Percentiles rank a stretch among this genome's conserved stretches.
phyloP scores from a whole-genome alignment of 2,888 invertebrate species.

The Hetaerina titia region DNA sequence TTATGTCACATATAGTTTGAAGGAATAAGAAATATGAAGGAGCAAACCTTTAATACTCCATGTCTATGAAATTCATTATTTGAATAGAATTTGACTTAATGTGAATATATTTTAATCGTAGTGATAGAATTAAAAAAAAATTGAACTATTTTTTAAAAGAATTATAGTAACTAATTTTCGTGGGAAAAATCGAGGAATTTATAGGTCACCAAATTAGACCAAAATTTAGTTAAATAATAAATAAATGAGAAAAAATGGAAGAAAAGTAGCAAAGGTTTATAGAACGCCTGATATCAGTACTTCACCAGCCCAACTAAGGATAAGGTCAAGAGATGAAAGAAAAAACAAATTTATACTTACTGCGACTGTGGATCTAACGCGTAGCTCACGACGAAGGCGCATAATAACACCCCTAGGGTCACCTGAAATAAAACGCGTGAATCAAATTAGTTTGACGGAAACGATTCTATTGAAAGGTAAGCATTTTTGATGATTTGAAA shows the following conservation, averaged over 20 bases:
- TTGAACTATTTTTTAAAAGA: not conserved
- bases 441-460: not conserved
- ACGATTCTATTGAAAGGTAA: not conserved
- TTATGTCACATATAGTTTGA: not conserved
- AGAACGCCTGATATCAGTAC: not conserved
- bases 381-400: conserved; percentile 58
- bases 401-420: conserved; percentile 53
- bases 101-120: too few species aligned
- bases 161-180: not conserved
- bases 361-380: conserved; percentile 50
- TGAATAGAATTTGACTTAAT: too few species aligned
- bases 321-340: not conserved
- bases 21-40: too few species aligned
- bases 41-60: too few species aligned
- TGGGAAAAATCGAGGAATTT: not conserved
- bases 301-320: not conserved
- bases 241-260: not conserved
- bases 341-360: conserved; percentile 16
- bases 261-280: not conserved
- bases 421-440: not conserved
- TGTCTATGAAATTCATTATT: too few species aligned
- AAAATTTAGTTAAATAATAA: not conserved
- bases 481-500: too few species aligned
- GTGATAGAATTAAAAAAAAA: too few species aligned
- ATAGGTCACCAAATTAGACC: not conserved